These are phyloP conservation scores for Patella vulgata DNA, from an alignment of 1,140 invertebrate genomes.

Conservation along the genomic window DNA sequence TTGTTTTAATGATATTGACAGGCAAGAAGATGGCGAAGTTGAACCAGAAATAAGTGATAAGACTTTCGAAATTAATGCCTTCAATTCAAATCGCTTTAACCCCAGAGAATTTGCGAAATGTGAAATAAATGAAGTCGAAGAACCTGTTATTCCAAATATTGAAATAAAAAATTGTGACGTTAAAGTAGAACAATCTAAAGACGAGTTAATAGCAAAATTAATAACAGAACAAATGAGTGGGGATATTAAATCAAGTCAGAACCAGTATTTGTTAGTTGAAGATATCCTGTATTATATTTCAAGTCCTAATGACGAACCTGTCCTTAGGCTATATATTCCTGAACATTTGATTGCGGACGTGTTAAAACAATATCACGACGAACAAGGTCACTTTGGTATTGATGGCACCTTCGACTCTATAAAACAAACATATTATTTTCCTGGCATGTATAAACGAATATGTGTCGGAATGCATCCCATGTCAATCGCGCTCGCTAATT, in stretches of 20 bases:
- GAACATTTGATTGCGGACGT: conserved; percentile 1
- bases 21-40: background rate
- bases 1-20: too few relatives aligned
- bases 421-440: conserved; percentile 27
- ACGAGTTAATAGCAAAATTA: conserved; percentile 4
- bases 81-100: conserved; percentile 29
- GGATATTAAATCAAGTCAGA: background rate
- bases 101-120: conserved; percentile 14
- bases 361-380: conserved; percentile 24
- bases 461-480: conserved; percentile 15
- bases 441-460: conserved; percentile 26
- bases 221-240: background rate
- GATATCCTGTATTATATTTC: conserved; percentile 28
- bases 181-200: conserved; percentile 16
- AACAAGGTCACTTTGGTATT: conserved; percentile 20
- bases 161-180: background rate
- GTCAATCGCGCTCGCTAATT: conserved; percentile 16
- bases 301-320: conserved; percentile 14
- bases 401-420: conserved; percentile 15
- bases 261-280: conserved; percentile 18
- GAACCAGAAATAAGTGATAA: conserved; percentile 25
- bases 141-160: background rate
- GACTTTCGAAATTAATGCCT: conserved; percentile 13
- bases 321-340: conserved; percentile 17
- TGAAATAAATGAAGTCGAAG: background rate